These are phyloP conservation scores for Ips typographus DNA, from an alignment of 1,140 invertebrate species.

Conservation along the genomic window DNA sequence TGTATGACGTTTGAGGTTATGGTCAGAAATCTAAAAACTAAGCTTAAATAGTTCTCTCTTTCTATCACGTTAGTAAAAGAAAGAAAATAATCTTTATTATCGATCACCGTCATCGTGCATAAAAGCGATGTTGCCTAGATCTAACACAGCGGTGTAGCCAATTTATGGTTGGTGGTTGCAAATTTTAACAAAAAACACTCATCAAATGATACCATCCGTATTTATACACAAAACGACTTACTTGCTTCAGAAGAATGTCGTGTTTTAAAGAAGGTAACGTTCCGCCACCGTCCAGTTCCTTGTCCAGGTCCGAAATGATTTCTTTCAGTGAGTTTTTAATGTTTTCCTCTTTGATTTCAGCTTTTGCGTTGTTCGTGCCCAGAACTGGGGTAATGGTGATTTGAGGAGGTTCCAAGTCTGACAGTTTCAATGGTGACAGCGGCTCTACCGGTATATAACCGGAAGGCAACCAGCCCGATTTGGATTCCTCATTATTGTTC, in stretches of 20 bases:
- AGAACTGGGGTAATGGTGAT: slow-evolving; percentile 28
- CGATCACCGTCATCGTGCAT: too few relatives aligned
- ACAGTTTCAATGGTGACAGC: slow-evolving; percentile 36
- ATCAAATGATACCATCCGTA: too few relatives aligned
- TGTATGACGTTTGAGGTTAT: too few relatives aligned
- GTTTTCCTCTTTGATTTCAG: slow-evolving; percentile 57
- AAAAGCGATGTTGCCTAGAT: too few relatives aligned
- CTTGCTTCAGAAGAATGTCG: slow-evolving; percentile 13
- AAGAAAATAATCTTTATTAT: too few relatives aligned
- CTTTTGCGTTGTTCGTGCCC: slow-evolving; percentile 17
- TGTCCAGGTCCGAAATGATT: slow-evolving; percentile 63
- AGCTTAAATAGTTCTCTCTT: too few relatives aligned
- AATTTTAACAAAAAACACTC: too few relatives aligned
- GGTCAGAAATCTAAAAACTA: background rate
- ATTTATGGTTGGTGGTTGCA: too few relatives aligned
- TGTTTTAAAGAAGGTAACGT: slow-evolving; percentile 17
- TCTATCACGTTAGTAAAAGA: too few relatives aligned
- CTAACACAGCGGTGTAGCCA: too few relatives aligned
- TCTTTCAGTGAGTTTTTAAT: slow-evolving; percentile 61
- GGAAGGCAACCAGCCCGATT: slow-evolving; percentile 22
- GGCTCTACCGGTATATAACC: slow-evolving; percentile 36
- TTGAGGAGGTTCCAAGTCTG: slow-evolving; percentile 21
- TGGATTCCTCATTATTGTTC: slow-evolving; percentile 24
- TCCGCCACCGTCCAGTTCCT: slow-evolving; percentile 22
- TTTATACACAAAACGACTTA: background rate